phyloP scores from a whole-genome alignment of 2,888 invertebrate genomes.

The Athalia circularis region DNA sequence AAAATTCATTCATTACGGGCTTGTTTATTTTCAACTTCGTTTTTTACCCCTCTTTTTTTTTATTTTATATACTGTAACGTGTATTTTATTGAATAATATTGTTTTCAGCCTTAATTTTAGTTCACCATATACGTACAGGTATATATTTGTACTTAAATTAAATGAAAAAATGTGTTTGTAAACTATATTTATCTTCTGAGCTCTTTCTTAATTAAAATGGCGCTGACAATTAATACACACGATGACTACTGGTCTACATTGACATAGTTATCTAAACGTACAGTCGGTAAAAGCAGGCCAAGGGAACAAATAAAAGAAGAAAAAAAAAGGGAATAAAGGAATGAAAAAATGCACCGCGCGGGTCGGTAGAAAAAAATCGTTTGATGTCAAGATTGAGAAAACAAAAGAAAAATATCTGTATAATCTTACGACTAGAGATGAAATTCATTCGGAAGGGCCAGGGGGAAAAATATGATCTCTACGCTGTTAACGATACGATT shows the following conservation, averaged over 20 bases:
- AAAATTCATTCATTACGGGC: too few relatives aligned
- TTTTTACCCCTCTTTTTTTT: too few relatives aligned
- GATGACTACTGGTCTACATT: slow-evolving; percentile 10
- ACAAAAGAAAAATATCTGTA: too few relatives aligned
- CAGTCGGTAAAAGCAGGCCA: slow-evolving; percentile 8
- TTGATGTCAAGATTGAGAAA: too few relatives aligned
- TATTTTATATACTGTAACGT: too few relatives aligned
- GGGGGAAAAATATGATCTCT: too few relatives aligned
- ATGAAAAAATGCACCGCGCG: not conserved
- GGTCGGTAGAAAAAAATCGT: not conserved
- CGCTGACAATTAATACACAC: not conserved
- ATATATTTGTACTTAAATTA: not conserved
- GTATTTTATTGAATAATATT: too few relatives aligned
- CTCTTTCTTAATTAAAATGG: not conserved
- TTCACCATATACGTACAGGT: not conserved
- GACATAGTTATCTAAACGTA: slow-evolving; percentile 8
- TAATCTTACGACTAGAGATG: too few relatives aligned
- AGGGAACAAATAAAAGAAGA: not conserved
- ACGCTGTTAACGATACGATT: too few relatives aligned
- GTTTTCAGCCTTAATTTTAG: too few relatives aligned
- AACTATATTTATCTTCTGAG: not conserved
- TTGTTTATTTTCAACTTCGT: too few relatives aligned
- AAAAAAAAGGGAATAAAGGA: not conserved
- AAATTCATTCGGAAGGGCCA: too few relatives aligned
- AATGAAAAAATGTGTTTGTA: not conserved